Base-by-base conservation (phyloP, 1,140 invertebrate genomes). In the Philotrypesis tridentata region DNA sequence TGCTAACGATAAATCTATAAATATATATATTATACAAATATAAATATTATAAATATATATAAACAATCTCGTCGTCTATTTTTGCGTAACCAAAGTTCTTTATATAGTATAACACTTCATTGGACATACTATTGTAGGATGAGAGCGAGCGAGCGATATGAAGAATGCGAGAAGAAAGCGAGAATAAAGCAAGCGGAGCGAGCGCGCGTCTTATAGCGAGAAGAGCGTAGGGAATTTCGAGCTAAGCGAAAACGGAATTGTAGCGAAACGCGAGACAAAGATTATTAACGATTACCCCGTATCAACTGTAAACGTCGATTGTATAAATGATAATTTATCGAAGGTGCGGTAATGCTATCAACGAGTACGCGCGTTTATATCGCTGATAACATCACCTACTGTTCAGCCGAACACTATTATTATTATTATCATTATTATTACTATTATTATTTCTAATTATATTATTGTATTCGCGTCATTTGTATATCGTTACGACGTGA, bases 1-100 rank as follows among this genome's bases (percentile, higher is more conserved):
- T 84, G 79, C 71, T 84, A 83, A 83, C 77, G 80, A 84, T 84
- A 86, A 85, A 71, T 70, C 73, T 67, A 79, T 71, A 84, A 71
- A 60, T 73, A 83, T 67, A 82, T 71, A 84, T 73, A 67, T 82
- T 73, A 67, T 82, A 84, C 73, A 80, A 60, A 70, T 83, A 82
- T 82, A 84, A 81, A 84, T 83, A 85, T 68, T 84, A 81, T 79
- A 82, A 74, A 85, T 85, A 85, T 55, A 83, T 83, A 85, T 86
- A 82, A 83, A 85, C 76, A 82, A 85, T 84, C 80, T 86, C 85
- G 84, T 86, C 87, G 85, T 90, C 88, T 90, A 90, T 91, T 90
- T 91, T 91, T 91, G 86, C 89, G 88, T 90, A 91, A 91, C 90
- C 90, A 91, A 91, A 91, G 90, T 90, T 89, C 77, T 80, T 83